Base-by-base conservation (phyloP, 1,140 invertebrate genomes). In the Eurosta solidaginis region DNA sequence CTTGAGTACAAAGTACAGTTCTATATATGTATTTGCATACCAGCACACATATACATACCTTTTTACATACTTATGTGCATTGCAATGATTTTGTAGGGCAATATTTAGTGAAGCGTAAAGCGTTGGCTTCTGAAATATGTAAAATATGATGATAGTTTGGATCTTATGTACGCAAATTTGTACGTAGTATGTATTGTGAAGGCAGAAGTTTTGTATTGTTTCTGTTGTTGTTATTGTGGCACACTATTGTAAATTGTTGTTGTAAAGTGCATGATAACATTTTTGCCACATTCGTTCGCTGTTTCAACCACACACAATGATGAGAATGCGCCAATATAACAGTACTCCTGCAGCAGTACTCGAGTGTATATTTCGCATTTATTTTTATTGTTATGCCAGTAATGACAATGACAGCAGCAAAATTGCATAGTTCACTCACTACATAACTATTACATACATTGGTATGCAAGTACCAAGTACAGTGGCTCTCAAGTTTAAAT, bases 321-420 rank as follows among this genome's bases (percentile, higher is more conserved):
- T 33, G 59, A 68, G 59, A 68, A 68, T 68, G 59, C n/a, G 59
- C 33, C 33, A 68, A 68, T 68, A 68, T 68, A 68, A 68, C 59
- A 68, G 59, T 68, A 68, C 59, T 40, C n/a, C 6, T 68, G 59
- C 59, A n/a, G 59, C 59, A 63, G 20, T 22, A 5, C n/a, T n/a
- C n/a, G 59, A 29, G 40, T 63, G 59, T 20, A 25, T 52, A 22
- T 52, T n/a, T n/a, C 1, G 33, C 40, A 36, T 63, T 63, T 40
- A 33, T 68, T 68, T 14, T 42, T 42, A n/a, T 22, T 5, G 6
- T n/a, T 42, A 20, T 27, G n/a, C 17, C 22, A 42, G 59, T 68
- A 20, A 33, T 40, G 59, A 20, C 59, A 68, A 68, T 68, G 59
- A 40, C 59, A 68, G 59, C 33, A 68, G 33, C 59, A 3, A 27